A percentile compares a stretch with the other conserved stretches of the same genome.
Evolutionary conservation across 1,140 invertebrate species (phyloP).

Genomic region (Leptopilina clavipes): DNA sequence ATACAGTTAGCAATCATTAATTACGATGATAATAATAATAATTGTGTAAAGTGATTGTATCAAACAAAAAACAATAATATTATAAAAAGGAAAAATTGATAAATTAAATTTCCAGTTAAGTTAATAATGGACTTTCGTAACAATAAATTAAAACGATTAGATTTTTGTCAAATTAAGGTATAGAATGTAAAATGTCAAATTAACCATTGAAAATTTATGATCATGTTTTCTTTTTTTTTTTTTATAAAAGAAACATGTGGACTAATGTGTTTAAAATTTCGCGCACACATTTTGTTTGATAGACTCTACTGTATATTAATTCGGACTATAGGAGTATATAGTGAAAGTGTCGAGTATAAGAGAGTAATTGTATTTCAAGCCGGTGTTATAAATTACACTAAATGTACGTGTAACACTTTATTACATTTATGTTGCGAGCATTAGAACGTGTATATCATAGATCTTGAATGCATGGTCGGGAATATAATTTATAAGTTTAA

Average conservation of each 20-base stretch:
- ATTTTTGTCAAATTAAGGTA: constrained; percentile 8
- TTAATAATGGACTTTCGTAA: too few relatives aligned
- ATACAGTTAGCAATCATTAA: too few relatives aligned
- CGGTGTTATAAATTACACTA: constrained; percentile 31
- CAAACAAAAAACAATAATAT: background rate
- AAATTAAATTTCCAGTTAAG: background rate
- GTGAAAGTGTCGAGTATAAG: constrained; percentile 29
- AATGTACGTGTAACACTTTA: constrained; percentile 29
- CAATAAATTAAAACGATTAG: background rate
- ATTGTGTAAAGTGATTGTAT: too few relatives aligned
- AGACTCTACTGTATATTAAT: background rate
- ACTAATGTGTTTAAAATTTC: background rate
- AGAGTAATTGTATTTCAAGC: constrained; percentile 17
- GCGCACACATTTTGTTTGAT: background rate
- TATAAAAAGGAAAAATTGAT: background rate
- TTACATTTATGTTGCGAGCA: constrained; percentile 7
- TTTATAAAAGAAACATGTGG: too few relatives aligned
- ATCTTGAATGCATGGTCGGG: background rate
- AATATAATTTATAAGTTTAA: constrained; percentile 24
- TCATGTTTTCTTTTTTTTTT: background rate
- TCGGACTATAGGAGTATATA: background rate
- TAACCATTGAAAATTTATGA: constrained; percentile 18
- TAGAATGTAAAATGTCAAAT: constrained; percentile 15
- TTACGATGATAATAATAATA: too few relatives aligned
- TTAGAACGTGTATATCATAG: constrained; percentile 18